Conservation (phyloP, 2,888 invertebrate species). For the Stictocephala bisonia region DNA sequence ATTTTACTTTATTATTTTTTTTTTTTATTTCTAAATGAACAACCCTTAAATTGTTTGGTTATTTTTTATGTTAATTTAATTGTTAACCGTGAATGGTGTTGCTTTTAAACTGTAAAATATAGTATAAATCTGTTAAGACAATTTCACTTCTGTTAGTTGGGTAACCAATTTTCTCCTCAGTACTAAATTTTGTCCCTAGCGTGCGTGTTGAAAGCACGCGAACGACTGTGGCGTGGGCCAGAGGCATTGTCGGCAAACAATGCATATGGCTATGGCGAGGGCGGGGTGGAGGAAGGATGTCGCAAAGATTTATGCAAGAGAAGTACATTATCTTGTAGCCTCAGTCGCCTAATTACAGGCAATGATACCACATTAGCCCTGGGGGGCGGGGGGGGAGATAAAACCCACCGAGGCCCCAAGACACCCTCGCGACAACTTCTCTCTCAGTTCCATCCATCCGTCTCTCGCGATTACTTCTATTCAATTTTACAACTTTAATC, state of each 20-base stretch:
- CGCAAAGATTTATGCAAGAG: conserved; percentile 67
- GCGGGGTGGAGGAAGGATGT: conserved; percentile 38
- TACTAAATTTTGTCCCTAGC: too few relatives aligned
- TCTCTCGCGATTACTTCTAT: conserved; percentile 38
- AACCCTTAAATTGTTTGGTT: too few relatives aligned
- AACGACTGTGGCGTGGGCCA: too few relatives aligned
- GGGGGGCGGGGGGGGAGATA: conserved; percentile 62
- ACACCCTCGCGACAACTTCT: conserved; percentile 8
- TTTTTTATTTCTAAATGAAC: too few relatives aligned
- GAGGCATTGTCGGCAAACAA: neutral
- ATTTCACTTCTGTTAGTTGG: too few relatives aligned
- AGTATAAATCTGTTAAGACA: too few relatives aligned
- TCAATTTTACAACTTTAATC: conserved; percentile 42
- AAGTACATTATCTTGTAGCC: conserved; percentile 71
- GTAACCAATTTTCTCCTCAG: too few relatives aligned
- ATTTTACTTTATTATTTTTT: too few relatives aligned
- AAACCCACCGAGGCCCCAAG: conserved; percentile 12
- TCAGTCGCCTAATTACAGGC: conserved; percentile 69
- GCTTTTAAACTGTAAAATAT: too few relatives aligned
- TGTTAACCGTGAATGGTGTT: too few relatives aligned
- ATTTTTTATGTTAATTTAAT: too few relatives aligned
- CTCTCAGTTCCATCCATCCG: conserved; percentile 14
- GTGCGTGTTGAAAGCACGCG: too few relatives aligned
- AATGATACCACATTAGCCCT: conserved; percentile 69
- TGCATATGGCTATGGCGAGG: neutral